These are phyloP conservation scores for Machaerirhynchus nigripectus DNA, from an alignment of 2,113 vertebrate genomes.

Conservation along the genomic window DNA sequence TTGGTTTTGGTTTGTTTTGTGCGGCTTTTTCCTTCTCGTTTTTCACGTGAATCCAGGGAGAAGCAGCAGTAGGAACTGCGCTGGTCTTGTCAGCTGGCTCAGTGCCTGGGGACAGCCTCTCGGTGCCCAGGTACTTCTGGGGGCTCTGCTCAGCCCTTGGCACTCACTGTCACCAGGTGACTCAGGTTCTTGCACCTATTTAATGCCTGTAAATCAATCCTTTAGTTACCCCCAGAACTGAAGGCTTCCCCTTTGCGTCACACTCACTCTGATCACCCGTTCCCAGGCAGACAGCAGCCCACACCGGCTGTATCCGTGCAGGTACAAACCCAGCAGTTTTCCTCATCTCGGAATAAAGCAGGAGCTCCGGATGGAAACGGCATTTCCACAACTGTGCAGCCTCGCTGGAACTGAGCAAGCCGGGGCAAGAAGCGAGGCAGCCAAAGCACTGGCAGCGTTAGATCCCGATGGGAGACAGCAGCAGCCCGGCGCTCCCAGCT, in stretches of 20 bases:
- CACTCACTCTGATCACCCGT: not conserved
- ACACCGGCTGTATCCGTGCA: rapidly evolving
- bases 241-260: not conserved
- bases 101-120: not conserved
- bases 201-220: not conserved
- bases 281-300: not conserved
- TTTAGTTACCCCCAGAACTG: not conserved
- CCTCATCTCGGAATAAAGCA: not conserved
- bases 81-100: not conserved
- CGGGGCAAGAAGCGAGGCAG: not conserved
- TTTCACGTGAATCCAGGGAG: not conserved
- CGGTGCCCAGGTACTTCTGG: not conserved
- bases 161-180: not conserved
- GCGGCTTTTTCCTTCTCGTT: not conserved
- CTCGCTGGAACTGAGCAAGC: too few relatives aligned
- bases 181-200: not conserved
- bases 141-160: not conserved
- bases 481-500: not conserved
- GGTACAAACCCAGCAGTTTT: not conserved
- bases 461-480: not conserved
- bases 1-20: not conserved
- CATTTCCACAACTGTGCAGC: not conserved
- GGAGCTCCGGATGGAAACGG: not conserved
- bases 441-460: not conserved
- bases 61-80: not conserved